Percentiles rank a stretch among this genome's conserved stretches.
phyloP scores from a whole-genome alignment of 2,888 invertebrate species.

The Aromia moschata region DNA sequence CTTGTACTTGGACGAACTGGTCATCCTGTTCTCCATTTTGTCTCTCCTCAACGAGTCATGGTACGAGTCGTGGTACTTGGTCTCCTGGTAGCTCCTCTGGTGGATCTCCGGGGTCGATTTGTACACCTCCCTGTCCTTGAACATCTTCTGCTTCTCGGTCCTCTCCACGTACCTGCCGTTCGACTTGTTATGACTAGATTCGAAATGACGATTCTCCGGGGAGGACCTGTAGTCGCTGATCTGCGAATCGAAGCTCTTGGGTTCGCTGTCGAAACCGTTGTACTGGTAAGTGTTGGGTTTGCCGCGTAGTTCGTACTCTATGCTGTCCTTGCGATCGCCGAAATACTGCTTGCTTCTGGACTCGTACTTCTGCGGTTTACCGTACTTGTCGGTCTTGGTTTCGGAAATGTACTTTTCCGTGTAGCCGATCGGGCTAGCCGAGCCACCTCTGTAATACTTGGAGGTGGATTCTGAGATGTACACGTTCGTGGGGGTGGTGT shows the following conservation, averaged over 20 bases:
- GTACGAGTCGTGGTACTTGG: conserved; percentile 57
- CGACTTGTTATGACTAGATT: conserved; percentile 54
- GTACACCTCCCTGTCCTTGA: conserved; percentile 65
- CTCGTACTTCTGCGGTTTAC: conserved; percentile 62
- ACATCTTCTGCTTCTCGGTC: conserved; percentile 50
- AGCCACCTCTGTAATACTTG: conserved; percentile 67
- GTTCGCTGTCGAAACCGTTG: conserved; percentile 67
- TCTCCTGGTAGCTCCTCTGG: conserved; percentile 64
- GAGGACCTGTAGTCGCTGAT: conserved; percentile 70
- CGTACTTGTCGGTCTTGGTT: conserved; percentile 65
- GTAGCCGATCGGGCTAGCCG: conserved; percentile 66
- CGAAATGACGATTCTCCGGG: conserved; percentile 65
- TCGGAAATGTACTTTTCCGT: conserved; percentile 67
- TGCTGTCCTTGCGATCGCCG: conserved; percentile 50
- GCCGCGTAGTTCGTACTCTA: conserved; percentile 32
- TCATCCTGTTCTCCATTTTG: conserved; percentile 64
- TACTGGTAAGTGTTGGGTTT: conserved; percentile 41
- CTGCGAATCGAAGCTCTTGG: conserved; percentile 74
- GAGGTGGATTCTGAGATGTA: conserved; percentile 68
- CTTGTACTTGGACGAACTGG: conserved; percentile 51
- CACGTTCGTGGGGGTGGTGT: conserved; percentile 52
- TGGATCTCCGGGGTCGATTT: conserved; percentile 72
- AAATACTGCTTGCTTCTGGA: conserved; percentile 62
- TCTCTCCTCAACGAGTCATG: conserved; percentile 72
- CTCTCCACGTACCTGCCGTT: conserved; percentile 49